A percentile compares a stretch with the other conserved stretches of the same genome.
phyloP scores from a whole-genome alignment of 2,888 invertebrate species.

The Incurvaria masculella region DNA sequence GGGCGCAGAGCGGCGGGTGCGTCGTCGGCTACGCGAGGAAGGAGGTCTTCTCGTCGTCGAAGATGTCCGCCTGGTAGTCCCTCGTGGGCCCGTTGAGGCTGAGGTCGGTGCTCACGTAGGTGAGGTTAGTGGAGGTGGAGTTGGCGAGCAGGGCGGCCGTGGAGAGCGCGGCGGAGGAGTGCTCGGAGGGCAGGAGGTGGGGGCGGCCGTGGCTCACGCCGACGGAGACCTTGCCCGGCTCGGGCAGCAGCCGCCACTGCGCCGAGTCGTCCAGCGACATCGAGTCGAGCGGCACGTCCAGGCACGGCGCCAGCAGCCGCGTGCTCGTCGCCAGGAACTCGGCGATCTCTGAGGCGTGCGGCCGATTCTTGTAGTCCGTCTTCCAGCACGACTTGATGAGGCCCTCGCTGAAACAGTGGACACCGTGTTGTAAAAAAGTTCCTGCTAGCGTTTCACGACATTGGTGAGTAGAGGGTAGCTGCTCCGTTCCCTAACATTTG shows the following conservation, averaged over 20 bases:
- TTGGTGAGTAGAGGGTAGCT: too few species aligned
- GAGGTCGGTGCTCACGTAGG: constrained; percentile 35
- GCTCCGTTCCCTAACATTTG: too few species aligned
- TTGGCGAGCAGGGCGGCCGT: not conserved
- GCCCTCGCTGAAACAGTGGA: constrained; percentile 66
- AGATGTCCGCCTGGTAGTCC: not conserved
- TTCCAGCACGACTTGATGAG: constrained; percentile 81
- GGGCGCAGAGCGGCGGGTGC: too few species aligned
- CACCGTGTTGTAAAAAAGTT: too few species aligned
- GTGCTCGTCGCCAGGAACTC: constrained; percentile 77
- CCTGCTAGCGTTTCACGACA: too few species aligned
- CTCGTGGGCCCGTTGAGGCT: not conserved
- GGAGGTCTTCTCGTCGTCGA: not conserved
- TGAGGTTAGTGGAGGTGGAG: constrained; percentile 31
- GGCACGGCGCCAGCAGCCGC: constrained; percentile 71
- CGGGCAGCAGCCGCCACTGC: constrained; percentile 25
- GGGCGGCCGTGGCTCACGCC: not conserved
- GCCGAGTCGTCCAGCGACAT: constrained; percentile 62
- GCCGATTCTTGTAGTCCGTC: constrained; percentile 64
- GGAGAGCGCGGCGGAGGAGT: not conserved
- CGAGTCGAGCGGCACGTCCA: constrained; percentile 72
- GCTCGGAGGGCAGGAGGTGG: not conserved
- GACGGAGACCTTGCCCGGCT: constrained; percentile 24
- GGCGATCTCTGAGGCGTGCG: constrained; percentile 74
- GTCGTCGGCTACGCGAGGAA: not conserved